Percentiles rank a stretch among this genome's conserved stretches.
Evolutionary conservation across 2,888 invertebrate genomes (phyloP).

Genomic region (Exocentrus adspersus): DNA sequence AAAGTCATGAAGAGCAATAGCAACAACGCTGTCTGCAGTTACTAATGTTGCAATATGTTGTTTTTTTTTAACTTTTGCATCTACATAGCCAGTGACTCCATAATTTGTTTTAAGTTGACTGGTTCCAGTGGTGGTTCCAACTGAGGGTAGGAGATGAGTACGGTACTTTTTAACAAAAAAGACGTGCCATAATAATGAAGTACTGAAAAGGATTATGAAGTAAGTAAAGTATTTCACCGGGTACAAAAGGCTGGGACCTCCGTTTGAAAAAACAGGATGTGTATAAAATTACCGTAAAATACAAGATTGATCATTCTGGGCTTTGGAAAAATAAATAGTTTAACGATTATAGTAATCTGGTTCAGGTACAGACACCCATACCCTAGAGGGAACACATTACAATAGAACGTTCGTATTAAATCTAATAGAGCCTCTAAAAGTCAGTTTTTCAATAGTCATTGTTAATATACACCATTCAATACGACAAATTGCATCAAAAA

Average conservation of each 20-base stretch:
- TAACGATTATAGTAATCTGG: slow-evolving; percentile 56
- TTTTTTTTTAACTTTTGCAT: too few species aligned
- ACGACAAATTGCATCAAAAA: slow-evolving; percentile 65
- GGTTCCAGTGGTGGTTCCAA: too few species aligned
- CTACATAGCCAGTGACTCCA: too few species aligned
- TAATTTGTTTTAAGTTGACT: too few species aligned
- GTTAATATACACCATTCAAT: slow-evolving; percentile 60
- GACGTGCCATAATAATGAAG: neutral
- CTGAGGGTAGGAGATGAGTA: too few species aligned
- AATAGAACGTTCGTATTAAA: slow-evolving; percentile 60
- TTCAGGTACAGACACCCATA: slow-evolving; percentile 56
- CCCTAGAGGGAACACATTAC: slow-evolving; percentile 46
- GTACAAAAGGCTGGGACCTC: slow-evolving; percentile 28
- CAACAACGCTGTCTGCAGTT: too few species aligned
- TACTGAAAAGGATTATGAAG: slow-evolving; percentile 29
- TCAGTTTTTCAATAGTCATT: slow-evolving; percentile 60
- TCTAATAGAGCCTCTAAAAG: slow-evolving; percentile 63
- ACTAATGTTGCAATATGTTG: too few species aligned
- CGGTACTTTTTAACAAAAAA: neutral
- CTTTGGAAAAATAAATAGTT: slow-evolving; percentile 51
- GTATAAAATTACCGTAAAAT: slow-evolving; percentile 41
- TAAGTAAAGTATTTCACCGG: slow-evolving; percentile 1
- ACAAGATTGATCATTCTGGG: slow-evolving; percentile 42
- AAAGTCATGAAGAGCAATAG: too few species aligned
- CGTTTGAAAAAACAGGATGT: slow-evolving; percentile 46